These are phyloP conservation scores for Onthophagus sagittarius DNA, from an alignment of 2,888 invertebrate species.

Conservation along the genomic window DNA sequence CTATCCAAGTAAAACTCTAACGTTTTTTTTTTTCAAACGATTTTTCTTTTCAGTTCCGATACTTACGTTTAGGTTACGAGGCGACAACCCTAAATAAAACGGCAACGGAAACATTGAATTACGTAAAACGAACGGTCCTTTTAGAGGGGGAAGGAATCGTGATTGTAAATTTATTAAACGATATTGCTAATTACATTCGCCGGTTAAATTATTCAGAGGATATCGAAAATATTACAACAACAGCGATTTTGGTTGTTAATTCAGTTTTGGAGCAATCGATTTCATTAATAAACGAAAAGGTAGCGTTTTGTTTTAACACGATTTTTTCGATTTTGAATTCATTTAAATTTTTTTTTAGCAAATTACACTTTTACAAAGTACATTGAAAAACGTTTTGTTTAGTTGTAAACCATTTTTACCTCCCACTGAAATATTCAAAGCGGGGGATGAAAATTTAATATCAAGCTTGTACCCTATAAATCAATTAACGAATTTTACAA, in stretches of 20 bases:
- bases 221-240: conserved; percentile 51
- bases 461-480: conserved; percentile 18
- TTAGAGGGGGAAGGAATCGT: conserved; percentile 64
- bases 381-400: conserved; percentile 14
- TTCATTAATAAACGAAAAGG: conserved; percentile 70
- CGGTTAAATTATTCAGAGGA: conserved; percentile 47
- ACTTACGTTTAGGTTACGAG: conserved; percentile 59
- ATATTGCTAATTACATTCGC: conserved; percentile 56
- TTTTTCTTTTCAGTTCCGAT: conserved; percentile 47
- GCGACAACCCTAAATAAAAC: conserved; percentile 57
- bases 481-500: conserved; percentile 19
- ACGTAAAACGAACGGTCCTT: conserved; percentile 44
- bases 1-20: not conserved
- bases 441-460: not conserved
- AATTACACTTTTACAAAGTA: conserved; percentile 19
- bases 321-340: too few species aligned
- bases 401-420: conserved; percentile 17
- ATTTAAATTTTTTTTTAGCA: conserved; percentile 23
- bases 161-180: conserved; percentile 55
- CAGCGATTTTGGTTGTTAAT: conserved; percentile 58
- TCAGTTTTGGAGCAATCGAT: conserved; percentile 61
- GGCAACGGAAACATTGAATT: conserved; percentile 53
- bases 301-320: conserved; percentile 38
- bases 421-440: conserved; percentile 7
- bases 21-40: conserved; percentile 1